A percentile compares a stretch with the other conserved stretches of the same genome.
Conservation (phyloP, 2,888 invertebrate species). For the Adineta ricciae region DNA sequence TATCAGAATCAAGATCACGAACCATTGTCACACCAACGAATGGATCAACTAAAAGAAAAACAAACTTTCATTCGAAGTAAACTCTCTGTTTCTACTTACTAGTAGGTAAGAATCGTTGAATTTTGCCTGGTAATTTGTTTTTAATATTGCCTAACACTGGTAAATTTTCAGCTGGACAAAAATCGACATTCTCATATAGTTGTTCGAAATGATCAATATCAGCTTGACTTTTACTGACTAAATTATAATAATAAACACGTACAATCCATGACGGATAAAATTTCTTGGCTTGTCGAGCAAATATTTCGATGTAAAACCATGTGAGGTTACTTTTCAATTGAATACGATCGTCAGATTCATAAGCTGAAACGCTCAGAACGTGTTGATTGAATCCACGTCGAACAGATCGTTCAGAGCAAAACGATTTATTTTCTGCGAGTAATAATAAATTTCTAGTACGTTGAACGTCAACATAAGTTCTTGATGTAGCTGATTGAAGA, state of each 20-base stretch:
- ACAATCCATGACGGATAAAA: slow-evolving; percentile 27
- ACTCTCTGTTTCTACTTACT: background rate
- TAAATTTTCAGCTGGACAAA: slow-evolving; percentile 20
- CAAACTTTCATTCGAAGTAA: too few relatives aligned
- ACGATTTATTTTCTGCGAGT: background rate
- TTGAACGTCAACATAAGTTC: background rate
- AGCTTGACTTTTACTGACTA: background rate
- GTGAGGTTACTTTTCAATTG: background rate
- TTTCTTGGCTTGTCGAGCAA: background rate
- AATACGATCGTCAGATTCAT: background rate
- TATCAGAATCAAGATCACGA: slow-evolving; percentile 24
- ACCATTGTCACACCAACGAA: slow-evolving; percentile 22
- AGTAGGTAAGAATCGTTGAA: background rate
- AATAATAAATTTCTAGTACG: background rate
- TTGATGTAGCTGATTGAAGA: background rate
- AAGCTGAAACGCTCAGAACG: slow-evolving; percentile 13
- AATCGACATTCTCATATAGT: slow-evolving; percentile 29
- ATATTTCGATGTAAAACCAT: background rate
- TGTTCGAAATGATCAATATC: slow-evolving; percentile 23
- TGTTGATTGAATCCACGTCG: background rate
- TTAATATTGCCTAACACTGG: background rate
- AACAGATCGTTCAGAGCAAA: background rate
- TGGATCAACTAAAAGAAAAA: slow-evolving; percentile 22
- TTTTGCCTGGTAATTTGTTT: background rate
- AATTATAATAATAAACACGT: slow-evolving; percentile 28